Percentiles rank a stretch among this genome's conserved stretches.
Conservation (phyloP, 2,888 invertebrate genomes). For the Caenorhabditis sinica region DNA sequence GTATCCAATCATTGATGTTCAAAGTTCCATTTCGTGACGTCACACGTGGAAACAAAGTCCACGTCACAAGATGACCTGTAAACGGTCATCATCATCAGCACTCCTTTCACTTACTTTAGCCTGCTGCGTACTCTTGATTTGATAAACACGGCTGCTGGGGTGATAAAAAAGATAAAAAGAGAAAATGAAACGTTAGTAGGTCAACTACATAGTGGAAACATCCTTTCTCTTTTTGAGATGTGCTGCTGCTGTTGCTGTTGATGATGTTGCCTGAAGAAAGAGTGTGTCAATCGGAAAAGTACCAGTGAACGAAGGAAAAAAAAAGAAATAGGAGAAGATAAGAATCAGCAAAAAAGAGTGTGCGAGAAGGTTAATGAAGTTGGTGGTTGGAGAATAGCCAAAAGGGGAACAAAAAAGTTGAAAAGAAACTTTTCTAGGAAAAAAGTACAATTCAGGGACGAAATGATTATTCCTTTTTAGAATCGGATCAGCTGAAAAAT, state of each 20-base stretch:
- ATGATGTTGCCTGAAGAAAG: constrained; percentile 24
- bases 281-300: constrained; percentile 59
- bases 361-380: constrained; percentile 28
- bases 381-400: neutral
- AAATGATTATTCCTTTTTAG: neutral
- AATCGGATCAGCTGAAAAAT: too few relatives aligned
- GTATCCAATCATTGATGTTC: constrained; percentile 42
- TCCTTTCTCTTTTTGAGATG: constrained; percentile 35
- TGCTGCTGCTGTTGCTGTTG: constrained; percentile 20
- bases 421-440: neutral
- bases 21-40: constrained; percentile 22
- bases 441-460: too few relatives aligned
- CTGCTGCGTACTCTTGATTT: constrained; percentile 41
- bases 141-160: constrained; percentile 42
- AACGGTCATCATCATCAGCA: constrained; percentile 43
- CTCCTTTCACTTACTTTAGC: constrained; percentile 38
- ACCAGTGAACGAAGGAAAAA: constrained; percentile 47
- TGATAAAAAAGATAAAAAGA: constrained; percentile 56
- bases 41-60: constrained; percentile 20
- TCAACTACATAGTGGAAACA: constrained; percentile 54
- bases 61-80: constrained; percentile 37
- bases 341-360: constrained; percentile 18
- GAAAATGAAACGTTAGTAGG: constrained; percentile 65
- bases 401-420: neutral
- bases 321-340: constrained; percentile 23